Evolutionary conservation across 2,113 vertebrate genomes (phyloP).

Genomic region (Burhinus bistriatus): DNA sequence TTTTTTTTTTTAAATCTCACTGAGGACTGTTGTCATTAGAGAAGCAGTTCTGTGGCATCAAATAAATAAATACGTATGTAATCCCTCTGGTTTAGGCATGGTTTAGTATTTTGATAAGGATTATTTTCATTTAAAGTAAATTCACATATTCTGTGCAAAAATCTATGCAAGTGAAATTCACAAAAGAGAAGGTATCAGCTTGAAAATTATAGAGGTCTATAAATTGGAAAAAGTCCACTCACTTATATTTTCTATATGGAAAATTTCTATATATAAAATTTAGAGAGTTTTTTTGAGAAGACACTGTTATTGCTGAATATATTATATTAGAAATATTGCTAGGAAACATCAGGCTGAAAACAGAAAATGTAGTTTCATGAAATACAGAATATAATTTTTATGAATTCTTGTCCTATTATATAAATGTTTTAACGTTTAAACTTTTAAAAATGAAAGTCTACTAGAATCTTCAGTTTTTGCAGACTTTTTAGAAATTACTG

Average conservation of each 20-base stretch:
- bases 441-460: neutral
- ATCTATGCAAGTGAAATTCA: neutral
- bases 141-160: neutral
- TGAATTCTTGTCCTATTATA: neutral
- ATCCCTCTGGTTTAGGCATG: neutral
- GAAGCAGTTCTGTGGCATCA: neutral
- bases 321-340: neutral
- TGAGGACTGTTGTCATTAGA: neutral
- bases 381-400: neutral
- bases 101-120: neutral
- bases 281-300: neutral
- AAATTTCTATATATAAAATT: neutral
- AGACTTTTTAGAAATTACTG: neutral
- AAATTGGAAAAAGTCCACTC: neutral
- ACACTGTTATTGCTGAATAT: neutral
- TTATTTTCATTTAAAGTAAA: neutral
- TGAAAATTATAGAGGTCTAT: neutral
- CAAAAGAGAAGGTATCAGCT: neutral
- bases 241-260: neutral
- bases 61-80: neutral
- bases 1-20: neutral
- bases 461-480: neutral
- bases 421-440: neutral
- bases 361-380: neutral
- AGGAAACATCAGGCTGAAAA: neutral